A percentile compares a stretch with the other conserved stretches of the same genome.
phyloP scores from a whole-genome alignment of 2,113 vertebrate genomes.

The Tetrax tetrax region DNA sequence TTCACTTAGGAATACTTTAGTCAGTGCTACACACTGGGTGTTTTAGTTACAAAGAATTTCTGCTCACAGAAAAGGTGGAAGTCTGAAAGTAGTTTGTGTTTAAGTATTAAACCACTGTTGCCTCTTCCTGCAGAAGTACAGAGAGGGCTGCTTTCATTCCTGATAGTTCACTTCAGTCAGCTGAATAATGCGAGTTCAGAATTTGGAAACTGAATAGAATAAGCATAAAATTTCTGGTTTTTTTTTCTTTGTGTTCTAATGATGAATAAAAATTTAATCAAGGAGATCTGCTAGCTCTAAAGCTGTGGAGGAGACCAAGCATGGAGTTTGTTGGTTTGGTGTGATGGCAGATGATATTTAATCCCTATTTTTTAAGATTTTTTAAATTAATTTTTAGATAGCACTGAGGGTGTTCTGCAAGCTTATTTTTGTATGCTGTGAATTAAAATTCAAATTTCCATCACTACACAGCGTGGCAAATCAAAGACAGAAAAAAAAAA shows the following conservation, averaged over 20 bases:
- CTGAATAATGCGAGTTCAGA: not conserved
- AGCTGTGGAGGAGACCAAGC: not conserved
- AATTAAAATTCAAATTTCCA: not conserved
- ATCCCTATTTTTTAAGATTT: not conserved
- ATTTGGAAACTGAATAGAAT: not conserved
- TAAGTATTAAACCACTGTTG: not conserved
- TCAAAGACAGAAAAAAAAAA: not conserved
- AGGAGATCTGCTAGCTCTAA: not conserved
- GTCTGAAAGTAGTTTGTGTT: not conserved
- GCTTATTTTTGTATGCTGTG: not conserved
- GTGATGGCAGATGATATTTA: not conserved
- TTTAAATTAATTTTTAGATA: not conserved
- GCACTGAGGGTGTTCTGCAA: not conserved
- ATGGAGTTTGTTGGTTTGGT: not conserved
- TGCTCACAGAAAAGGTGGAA: not conserved
- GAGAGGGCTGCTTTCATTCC: not conserved
- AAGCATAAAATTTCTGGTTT: not conserved
- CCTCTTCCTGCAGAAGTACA: not conserved
- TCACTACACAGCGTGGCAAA: not conserved
- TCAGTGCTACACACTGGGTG: not conserved
- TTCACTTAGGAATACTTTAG: not conserved
- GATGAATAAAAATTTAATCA: slow-evolving; percentile 3
- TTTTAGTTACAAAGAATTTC: not conserved
- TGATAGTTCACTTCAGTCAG: not conserved
- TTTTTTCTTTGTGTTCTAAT: not conserved